A percentile compares a stretch with the other conserved stretches of the same genome.
Evolutionary conservation across 1,140 invertebrate species (phyloP).

Genomic region (Bombus waltoni): DNA sequence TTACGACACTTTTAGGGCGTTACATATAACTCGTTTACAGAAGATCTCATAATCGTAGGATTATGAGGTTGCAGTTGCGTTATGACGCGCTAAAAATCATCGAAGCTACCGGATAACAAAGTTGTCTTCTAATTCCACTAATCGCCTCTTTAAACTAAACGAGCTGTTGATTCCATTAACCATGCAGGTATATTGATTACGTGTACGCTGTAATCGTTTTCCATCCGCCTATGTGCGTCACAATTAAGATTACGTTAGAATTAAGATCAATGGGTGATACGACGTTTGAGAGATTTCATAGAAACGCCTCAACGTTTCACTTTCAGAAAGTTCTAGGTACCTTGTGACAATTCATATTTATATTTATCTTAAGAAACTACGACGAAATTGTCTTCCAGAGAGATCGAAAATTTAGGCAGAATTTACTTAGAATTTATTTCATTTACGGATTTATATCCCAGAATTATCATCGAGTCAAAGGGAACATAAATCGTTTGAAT

Average conservation of each 20-base stretch:
- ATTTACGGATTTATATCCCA: too few species aligned
- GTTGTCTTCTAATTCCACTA: slow-evolving; percentile 18
- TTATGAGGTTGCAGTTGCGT: background rate
- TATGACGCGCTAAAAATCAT: background rate
- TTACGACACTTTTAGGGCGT: background rate
- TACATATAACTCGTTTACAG: background rate
- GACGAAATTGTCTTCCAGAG: too few species aligned
- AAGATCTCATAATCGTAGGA: background rate
- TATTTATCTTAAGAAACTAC: too few species aligned
- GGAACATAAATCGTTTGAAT: background rate
- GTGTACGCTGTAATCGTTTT: background rate
- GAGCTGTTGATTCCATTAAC: slow-evolving; percentile 10
- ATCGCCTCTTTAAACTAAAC: slow-evolving; percentile 9
- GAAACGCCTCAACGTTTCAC: background rate
- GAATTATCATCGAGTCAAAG: too few species aligned
- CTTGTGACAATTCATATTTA: too few species aligned
- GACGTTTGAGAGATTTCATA: background rate
- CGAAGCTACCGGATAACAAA: slow-evolving; percentile 6
- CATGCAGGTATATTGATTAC: slow-evolving; percentile 14
- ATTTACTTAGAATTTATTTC: too few species aligned
- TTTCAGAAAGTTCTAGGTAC: too few species aligned
- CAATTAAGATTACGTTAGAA: background rate
- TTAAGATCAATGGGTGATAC: background rate
- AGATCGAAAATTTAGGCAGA: too few species aligned
- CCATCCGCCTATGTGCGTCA: background rate